Evolutionary conservation across 1,140 invertebrate species (phyloP).

Genomic region (Meteorus sp.): DNA sequence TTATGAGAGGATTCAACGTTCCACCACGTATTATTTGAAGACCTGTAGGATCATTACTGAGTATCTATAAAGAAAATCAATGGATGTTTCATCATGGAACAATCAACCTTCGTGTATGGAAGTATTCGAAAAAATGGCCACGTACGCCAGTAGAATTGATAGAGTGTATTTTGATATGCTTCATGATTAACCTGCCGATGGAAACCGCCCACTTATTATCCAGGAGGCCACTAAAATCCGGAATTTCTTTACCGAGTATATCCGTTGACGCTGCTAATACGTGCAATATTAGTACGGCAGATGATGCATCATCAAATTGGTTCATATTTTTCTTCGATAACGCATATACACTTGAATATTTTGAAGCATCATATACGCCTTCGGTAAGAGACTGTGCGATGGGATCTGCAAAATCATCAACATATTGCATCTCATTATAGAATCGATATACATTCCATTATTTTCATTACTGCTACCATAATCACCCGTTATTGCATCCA

Average conservation of each 20-base stretch:
- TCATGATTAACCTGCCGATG: neutral
- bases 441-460: neutral
- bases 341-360: slow-evolving; percentile 65
- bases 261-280: neutral
- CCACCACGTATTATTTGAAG: slow-evolving; percentile 64
- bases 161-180: neutral
- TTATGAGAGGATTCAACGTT: slow-evolving; percentile 73
- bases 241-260: neutral
- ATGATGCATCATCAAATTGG: slow-evolving; percentile 69
- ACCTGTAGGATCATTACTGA: too few species aligned
- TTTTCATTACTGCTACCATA: slow-evolving; percentile 1
- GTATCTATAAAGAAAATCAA: too few species aligned
- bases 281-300: slow-evolving; percentile 47
- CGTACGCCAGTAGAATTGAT: neutral
- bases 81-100: too few species aligned
- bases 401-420: slow-evolving; percentile 34
- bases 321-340: slow-evolving; percentile 67
- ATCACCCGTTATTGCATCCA: slow-evolving; percentile 49
- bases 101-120: slow-evolving; percentile 13
- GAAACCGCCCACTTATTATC: neutral
- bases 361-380: slow-evolving; percentile 57
- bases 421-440: slow-evolving; percentile 12
- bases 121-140: neutral
- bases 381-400: slow-evolving; percentile 46
- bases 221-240: too few species aligned